A percentile compares a stretch with the other conserved stretches of the same genome.
Evolutionary conservation across 2,888 invertebrate species (phyloP).

Genomic region (Protophormia terraenovae): DNA sequence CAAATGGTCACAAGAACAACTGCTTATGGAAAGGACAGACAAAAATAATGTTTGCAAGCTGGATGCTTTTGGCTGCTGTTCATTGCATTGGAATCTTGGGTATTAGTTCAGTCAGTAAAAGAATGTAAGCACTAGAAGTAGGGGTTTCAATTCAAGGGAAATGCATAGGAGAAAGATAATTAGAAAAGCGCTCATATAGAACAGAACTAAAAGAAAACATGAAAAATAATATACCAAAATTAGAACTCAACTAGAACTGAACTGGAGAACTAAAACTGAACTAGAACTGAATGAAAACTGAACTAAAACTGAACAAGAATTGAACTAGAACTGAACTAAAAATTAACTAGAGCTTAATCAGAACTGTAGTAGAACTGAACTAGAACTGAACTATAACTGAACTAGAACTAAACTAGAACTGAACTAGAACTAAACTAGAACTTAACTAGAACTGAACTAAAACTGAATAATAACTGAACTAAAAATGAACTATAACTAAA

Average conservation of each 20-base stretch:
- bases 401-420: background rate
- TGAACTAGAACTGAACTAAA: background rate
- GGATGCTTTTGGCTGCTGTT: slow-evolving; percentile 59
- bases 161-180: background rate
- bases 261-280: background rate
- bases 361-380: background rate
- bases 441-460: background rate
- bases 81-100: slow-evolving; percentile 31
- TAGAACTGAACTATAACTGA: background rate
- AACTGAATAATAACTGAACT: background rate
- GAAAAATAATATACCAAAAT: too few relatives aligned
- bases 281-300: background rate
- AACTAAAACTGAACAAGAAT: background rate
- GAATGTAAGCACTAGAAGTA: slow-evolving; percentile 33
- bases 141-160: slow-evolving; percentile 12
- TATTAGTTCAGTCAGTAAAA: slow-evolving; percentile 52
- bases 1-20: slow-evolving; percentile 55
- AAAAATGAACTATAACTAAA: background rate
- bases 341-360: background rate
- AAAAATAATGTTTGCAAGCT: slow-evolving; percentile 48
- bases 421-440: background rate
- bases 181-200: background rate
- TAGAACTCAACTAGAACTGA: background rate
- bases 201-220: background rate
- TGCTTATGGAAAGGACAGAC: slow-evolving; percentile 43